Evolutionary conservation across 2,888 invertebrate genomes (phyloP), one percentile per base, ranked within the genome.

Genomic region (Synanthedon tipuliformis): DNA sequence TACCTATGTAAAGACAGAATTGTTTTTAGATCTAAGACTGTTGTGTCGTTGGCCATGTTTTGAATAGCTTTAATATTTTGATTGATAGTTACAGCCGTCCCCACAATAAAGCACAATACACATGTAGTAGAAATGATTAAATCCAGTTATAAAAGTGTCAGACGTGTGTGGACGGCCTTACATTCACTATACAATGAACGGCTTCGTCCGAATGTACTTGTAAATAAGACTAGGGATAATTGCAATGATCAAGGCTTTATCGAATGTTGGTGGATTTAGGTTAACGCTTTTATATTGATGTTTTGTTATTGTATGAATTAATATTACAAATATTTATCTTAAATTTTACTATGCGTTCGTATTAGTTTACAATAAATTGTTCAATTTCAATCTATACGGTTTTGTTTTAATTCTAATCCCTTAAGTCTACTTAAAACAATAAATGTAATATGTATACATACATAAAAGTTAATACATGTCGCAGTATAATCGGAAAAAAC

Each of bases 291-390:
- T 77, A 76, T 64, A 72, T 73, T 78, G 76, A 81, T 78, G 84
- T 85, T 86, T 73, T 84, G 85, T 85, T 85, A 84, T 80, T 66
- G 69, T 77, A 82, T 75, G 75, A 79, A 18, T 79, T 79, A 78
- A 77, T 79, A 83, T 81, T 71, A 81, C 73, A 79, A 83, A 81
- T 82, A 84, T 87, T 78, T 85, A 86, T 87, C 81, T 75, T 78
- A 85, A 86, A 86, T 84, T 87, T 77, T 86, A 86, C 81, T 80
- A 81, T 85, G 75, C 81, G 85, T 87, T 86, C 75, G 77, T 81
- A 85, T 86, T 81, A 85, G 80, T 87, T 85, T 80, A 79, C 78
- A 85, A 81, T 85, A 85, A 87, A 86, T 78, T 80, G 85, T 86
- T 86, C 83, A 63, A 82, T 75, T 78, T 78, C 78, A 73, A 69